Percentiles rank a stretch among this genome's conserved stretches.
Evolutionary conservation across 2,797 vertebrate species (phyloP).

Genomic region (Oophaga sylvatica): DNA sequence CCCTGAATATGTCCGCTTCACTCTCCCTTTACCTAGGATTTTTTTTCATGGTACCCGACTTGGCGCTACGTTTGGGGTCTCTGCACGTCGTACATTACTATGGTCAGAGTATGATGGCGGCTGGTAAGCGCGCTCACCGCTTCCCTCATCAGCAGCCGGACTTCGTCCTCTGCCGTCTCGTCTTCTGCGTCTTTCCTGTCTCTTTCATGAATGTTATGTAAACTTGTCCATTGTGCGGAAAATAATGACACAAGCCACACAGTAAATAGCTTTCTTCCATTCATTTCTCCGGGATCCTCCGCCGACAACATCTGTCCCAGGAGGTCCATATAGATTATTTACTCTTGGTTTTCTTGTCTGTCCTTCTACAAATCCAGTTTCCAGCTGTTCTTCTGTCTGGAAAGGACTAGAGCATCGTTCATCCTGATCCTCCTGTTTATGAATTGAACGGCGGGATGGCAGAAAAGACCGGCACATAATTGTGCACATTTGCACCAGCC

Average conservation of each 20-base stretch:
- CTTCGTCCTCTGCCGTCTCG: background rate
- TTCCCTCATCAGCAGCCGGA: background rate
- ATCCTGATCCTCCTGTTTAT: background rate
- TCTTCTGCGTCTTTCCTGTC: constrained; percentile 24
- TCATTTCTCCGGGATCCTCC: background rate
- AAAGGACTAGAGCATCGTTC: background rate
- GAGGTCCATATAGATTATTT: background rate
- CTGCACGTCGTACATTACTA: background rate
- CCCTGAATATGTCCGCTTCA: too few species aligned
- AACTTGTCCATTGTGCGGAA: constrained; percentile 10
- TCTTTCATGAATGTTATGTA: background rate
- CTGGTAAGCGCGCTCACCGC: background rate
- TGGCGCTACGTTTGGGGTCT: too few species aligned
- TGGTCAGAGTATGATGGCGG: background rate
- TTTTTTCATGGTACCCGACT: too few species aligned
- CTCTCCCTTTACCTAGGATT: too few species aligned
- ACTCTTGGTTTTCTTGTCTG: background rate
- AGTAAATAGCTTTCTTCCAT: background rate
- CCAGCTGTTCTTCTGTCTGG: background rate
- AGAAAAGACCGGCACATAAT: background rate
- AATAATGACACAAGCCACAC: background rate
- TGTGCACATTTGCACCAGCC: background rate
- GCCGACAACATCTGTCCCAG: background rate
- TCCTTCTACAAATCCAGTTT: background rate
- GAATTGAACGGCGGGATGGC: background rate